Evolutionary conservation across 1,140 invertebrate species (phyloP).

Genomic region (Drosophila watanabei): DNA sequence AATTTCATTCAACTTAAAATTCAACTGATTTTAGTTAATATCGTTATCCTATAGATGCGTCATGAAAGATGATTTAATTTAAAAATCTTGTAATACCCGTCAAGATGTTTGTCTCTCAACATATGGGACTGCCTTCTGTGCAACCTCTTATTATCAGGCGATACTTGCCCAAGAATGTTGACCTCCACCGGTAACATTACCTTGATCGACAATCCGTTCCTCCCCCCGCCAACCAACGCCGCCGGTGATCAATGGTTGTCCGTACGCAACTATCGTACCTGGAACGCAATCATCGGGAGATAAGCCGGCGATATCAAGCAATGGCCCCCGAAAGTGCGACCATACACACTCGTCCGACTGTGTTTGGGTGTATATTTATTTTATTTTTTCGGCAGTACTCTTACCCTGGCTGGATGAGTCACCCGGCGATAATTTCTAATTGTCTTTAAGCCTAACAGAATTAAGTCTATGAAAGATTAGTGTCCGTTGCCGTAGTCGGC

Average conservation of each 20-base stretch:
- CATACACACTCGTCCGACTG: conserved; percentile 14
- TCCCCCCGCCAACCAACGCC: not conserved
- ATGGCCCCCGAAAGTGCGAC: conserved; percentile 26
- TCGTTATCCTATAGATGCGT: not conserved
- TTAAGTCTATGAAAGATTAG: conserved; percentile 47
- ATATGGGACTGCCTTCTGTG: not conserved
- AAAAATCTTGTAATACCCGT: not conserved
- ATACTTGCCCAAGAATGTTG: conserved; percentile 13
- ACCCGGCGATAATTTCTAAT: conserved; percentile 40
- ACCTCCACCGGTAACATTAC: conserved; percentile 13
- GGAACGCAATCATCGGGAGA: conserved; percentile 40
- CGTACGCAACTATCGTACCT: conserved; percentile 47
- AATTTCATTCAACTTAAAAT: not conserved
- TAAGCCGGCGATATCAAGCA: conserved; percentile 51
- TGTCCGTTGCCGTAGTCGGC: conserved; percentile 66
- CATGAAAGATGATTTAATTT: not conserved
- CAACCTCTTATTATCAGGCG: conserved; percentile 11
- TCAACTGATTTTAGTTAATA: not conserved
- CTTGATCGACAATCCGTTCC: conserved; percentile 27
- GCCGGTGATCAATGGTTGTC: conserved; percentile 23
- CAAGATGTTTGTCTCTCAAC: conserved; percentile 3
- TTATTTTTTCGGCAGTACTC: conserved; percentile 34
- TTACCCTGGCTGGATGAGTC: conserved; percentile 37
- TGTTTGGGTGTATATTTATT: conserved; percentile 31
- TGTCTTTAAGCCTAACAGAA: conserved; percentile 44